These are phyloP conservation scores for Monomorium pharaonis DNA, from an alignment of 1,140 invertebrate genomes.

Conservation along the genomic window DNA sequence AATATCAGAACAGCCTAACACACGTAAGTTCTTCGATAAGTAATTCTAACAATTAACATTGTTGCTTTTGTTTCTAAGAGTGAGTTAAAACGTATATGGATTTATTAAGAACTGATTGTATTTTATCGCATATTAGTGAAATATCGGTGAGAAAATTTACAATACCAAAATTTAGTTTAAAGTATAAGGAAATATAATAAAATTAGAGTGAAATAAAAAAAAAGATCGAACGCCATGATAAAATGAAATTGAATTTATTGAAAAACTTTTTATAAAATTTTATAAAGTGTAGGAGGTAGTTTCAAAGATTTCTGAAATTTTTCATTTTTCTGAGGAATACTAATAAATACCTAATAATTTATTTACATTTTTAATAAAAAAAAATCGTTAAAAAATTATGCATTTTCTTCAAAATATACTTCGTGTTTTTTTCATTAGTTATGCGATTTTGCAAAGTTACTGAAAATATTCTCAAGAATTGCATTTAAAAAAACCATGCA, in stretches of 20 bases:
- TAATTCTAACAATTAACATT: conserved; percentile 33
- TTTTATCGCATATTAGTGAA: not conserved
- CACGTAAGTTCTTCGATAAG: not conserved
- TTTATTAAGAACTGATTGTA: not conserved
- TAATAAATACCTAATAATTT: not conserved
- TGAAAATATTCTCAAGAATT: not conserved
- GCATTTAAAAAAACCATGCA: not conserved
- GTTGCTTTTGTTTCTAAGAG: conserved; percentile 21
- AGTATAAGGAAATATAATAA: conserved; percentile 6
- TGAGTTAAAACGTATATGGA: conserved; percentile 32
- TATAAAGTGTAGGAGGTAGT: not conserved
- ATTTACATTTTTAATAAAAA: not conserved
- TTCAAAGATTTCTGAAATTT: conserved; percentile 3
- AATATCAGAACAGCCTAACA: conserved; percentile 31
- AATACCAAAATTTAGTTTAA: not conserved
- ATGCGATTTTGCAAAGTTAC: not conserved
- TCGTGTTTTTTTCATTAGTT: not conserved
- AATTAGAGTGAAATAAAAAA: not conserved
- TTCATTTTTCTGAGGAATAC: not conserved
- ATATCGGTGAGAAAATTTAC: not conserved
- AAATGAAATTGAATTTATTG: conserved; percentile 26
- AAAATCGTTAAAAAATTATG: not conserved
- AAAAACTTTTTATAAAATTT: conserved; percentile 11
- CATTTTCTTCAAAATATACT: not conserved
- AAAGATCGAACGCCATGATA: not conserved